Base-by-base conservation (phyloP, 2,888 invertebrate genomes). In the Zootermopsis nevadensis region DNA sequence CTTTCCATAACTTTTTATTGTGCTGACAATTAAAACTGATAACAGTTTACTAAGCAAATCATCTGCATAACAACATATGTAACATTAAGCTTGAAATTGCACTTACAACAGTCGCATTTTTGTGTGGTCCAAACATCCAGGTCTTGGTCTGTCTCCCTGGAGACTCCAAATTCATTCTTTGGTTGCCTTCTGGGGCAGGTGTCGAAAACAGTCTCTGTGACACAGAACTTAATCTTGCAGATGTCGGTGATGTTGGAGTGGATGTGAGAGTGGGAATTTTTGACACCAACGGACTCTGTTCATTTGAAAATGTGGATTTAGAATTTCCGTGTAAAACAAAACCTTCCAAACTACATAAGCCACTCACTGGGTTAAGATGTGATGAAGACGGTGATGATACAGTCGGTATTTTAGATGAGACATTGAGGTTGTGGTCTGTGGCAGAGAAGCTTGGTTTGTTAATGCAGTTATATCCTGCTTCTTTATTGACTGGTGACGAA, bases 121-220 rank as follows among this genome's bases (percentile, higher is more conserved):
- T 90, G 86, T 92, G 91, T n/a, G 89, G 89, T 66, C 92, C 91
- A 87, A 92, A 92, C 86, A 91, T 91, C 92, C 92, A 92, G 12
- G 66, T 35, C 35, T 79, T 84, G 89, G 60, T 38, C 30, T 77
- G 77, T 22, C 33, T 77, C 38, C 42, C 53, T 4, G 77, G 53
- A 30, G 31, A 33, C 24, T 77, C 77, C 33, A 27, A 15, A 6
- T 24, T 77, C 12, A 19, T n/a, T 79, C 60, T 66, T 12, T 31
- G 60, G 27, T n/a, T 74, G 22, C 33, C n/a, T 0, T 31, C 31
- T 31, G 72, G 7, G 7, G 27, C 19, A 33, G 72, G 72, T 19
- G 77, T 31, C 24, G 35, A 79, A 24, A 55, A 35, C n/a, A 33
- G 12, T 79, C 31, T 27, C 22, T 66, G 55, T n/a, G 42, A 24